Evolutionary conservation across 1,140 invertebrate species (phyloP).

Genomic region (Drosophila parabipectinata): DNA sequence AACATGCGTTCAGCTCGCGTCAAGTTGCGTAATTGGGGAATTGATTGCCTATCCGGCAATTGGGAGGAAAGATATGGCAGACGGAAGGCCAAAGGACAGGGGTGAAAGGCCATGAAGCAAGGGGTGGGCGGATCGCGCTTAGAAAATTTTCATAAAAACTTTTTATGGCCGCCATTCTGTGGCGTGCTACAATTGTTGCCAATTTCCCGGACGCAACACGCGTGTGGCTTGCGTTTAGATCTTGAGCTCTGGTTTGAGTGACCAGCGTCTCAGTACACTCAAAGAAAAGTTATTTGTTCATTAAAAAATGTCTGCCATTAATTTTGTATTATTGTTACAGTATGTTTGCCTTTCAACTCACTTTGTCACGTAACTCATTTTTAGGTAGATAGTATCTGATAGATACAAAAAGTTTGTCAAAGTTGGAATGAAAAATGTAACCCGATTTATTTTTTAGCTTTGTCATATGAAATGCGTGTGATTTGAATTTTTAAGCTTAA

Average conservation of each 20-base stretch:
- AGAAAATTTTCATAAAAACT: slow-evolving; percentile 78
- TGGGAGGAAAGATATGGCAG: slow-evolving; percentile 19
- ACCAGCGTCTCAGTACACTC: slow-evolving; percentile 6
- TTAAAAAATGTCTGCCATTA: not conserved
- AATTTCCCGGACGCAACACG: slow-evolving; percentile 49
- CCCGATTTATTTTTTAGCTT: no score
- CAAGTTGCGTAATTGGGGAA: slow-evolving; percentile 69
- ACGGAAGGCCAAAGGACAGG: not conserved
- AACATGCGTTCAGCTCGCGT: slow-evolving; percentile 19
- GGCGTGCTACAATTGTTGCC: slow-evolving; percentile 70
- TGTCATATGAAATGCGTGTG: not conserved
- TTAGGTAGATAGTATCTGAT: not conserved
- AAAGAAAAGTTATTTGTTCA: not conserved
- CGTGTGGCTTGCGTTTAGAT: slow-evolving; percentile 38
- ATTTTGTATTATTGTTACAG: not conserved
- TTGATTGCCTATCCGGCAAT: slow-evolving; percentile 64
- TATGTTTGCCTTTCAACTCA: not conserved
- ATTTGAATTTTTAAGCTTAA: not conserved
- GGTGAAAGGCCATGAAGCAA: slow-evolving; percentile 1
- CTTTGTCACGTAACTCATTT: not conserved
- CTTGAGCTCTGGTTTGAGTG: not conserved
- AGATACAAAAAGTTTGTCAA: not conserved
- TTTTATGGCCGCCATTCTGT: slow-evolving; percentile 74
- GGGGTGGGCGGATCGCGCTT: slow-evolving; percentile 32
- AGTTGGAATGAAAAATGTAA: not conserved